Evolutionary conservation across 2,113 vertebrate genomes (phyloP).

Genomic region (Tonatia bakeri): DNA sequence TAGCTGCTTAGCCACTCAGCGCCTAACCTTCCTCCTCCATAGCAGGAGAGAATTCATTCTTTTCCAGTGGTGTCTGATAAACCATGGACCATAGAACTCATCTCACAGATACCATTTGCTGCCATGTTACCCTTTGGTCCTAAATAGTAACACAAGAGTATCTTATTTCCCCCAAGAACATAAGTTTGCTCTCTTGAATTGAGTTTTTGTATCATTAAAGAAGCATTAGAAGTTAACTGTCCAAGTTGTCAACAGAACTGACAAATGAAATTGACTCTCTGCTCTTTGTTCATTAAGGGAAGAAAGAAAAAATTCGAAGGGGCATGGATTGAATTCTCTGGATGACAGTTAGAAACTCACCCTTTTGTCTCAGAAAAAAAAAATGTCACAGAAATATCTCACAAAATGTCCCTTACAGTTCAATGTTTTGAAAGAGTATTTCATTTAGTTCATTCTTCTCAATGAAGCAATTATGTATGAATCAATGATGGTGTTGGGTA

Average conservation of each 20-base stretch:
- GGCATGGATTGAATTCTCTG: background rate
- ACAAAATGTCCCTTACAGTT: background rate
- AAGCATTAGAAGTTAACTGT: background rate
- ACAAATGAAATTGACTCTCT: background rate
- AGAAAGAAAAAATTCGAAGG: background rate
- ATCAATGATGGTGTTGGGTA: slow-evolving; percentile 8
- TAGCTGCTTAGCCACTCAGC: background rate
- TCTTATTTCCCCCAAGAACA: background rate
- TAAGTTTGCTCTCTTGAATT: background rate
- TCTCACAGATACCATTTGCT: background rate
- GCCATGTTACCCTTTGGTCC: background rate
- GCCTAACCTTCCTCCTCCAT: background rate
- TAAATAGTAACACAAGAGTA: background rate
- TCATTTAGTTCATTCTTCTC: slow-evolving; percentile 25
- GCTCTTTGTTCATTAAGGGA: background rate
- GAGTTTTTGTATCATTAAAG: background rate
- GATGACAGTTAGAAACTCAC: background rate
- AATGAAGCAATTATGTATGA: background rate
- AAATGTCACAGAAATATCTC: background rate
- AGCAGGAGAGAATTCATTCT: background rate
- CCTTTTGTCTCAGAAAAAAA: slow-evolving; percentile 21
- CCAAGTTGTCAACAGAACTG: background rate
- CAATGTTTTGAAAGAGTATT: background rate
- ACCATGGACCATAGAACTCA: background rate
- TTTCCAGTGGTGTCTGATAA: background rate